Conservation (phyloP, 2,113 vertebrate genomes). For the Malurus melanocephalus region DNA sequence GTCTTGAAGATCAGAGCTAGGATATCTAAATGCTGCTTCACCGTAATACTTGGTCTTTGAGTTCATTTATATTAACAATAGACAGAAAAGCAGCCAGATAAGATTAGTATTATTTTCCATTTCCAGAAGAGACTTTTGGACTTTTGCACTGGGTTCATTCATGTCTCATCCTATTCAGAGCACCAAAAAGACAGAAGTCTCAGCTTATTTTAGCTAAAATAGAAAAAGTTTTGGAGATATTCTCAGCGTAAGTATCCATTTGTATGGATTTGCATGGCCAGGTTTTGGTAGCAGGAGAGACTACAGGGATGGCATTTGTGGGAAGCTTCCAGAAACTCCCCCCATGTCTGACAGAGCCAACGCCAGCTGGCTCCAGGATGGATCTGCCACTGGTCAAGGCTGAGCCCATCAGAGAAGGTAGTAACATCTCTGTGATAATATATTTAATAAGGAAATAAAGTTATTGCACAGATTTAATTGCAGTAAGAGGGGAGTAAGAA, state of each 20-base stretch:
- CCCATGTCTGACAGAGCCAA: neutral
- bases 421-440: neutral
- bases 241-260: fast-evolving
- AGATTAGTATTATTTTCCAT: neutral
- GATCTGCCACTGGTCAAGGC: neutral
- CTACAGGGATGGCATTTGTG: neutral
- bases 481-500: neutral
- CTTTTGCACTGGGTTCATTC: neutral
- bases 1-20: neutral
- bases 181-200: neutral
- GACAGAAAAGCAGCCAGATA: neutral
- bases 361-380: neutral
- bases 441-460: neutral
- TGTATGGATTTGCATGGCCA: neutral
- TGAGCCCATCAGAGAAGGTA: neutral
- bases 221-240: neutral
- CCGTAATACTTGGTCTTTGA: neutral
- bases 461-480: neutral
- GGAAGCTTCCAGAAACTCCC: neutral
- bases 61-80: neutral
- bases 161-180: neutral
- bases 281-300: neutral
- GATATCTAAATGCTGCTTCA: neutral
- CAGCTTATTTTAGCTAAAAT: neutral
- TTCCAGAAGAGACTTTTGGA: neutral